phyloP scores from a whole-genome alignment of 2,888 invertebrate species.

The Himalopsyche anomala region DNA sequence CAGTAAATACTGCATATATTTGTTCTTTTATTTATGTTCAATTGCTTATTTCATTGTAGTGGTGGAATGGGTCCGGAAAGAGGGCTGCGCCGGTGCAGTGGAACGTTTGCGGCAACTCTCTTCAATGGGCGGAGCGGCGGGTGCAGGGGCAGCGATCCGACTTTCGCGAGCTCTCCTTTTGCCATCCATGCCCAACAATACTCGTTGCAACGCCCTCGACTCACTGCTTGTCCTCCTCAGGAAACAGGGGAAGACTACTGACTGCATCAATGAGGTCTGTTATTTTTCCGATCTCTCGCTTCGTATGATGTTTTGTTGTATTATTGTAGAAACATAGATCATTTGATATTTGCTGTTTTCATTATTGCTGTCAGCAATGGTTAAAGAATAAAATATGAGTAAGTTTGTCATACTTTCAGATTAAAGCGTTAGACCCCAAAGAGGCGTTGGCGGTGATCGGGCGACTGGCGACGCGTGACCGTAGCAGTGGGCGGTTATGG shows the following conservation, averaged over 20 bases:
- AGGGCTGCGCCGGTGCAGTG: slow-evolving; percentile 78
- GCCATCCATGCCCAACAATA: slow-evolving; percentile 67
- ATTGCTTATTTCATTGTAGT: slow-evolving; percentile 68
- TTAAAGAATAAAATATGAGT: no score
- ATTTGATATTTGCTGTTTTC: no score
- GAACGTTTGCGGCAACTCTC: slow-evolving; percentile 80
- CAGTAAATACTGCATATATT: no score
- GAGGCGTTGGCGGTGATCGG: slow-evolving; percentile 69
- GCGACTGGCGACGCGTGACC: slow-evolving; percentile 71
- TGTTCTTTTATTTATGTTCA: not conserved
- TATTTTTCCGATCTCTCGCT: no score
- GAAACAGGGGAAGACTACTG: slow-evolving; percentile 50
- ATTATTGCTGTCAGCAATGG: no score
- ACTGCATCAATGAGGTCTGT: slow-evolving; percentile 61
- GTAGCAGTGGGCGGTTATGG: slow-evolving; percentile 72
- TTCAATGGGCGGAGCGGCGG: slow-evolving; percentile 78
- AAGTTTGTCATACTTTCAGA: slow-evolving; percentile 48
- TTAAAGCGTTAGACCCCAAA: slow-evolving; percentile 57
- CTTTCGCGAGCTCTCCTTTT: slow-evolving; percentile 78
- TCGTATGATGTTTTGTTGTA: no score
- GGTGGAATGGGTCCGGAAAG: slow-evolving; percentile 78
- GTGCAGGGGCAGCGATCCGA: slow-evolving; percentile 79
- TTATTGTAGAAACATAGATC: no score
- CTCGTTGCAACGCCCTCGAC: slow-evolving; percentile 54
- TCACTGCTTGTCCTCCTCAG: slow-evolving; percentile 58